These are phyloP conservation scores for Oxygymnocypris stewartii DNA, from an alignment of 2,113 vertebrate genomes.

Conservation along the genomic window DNA sequence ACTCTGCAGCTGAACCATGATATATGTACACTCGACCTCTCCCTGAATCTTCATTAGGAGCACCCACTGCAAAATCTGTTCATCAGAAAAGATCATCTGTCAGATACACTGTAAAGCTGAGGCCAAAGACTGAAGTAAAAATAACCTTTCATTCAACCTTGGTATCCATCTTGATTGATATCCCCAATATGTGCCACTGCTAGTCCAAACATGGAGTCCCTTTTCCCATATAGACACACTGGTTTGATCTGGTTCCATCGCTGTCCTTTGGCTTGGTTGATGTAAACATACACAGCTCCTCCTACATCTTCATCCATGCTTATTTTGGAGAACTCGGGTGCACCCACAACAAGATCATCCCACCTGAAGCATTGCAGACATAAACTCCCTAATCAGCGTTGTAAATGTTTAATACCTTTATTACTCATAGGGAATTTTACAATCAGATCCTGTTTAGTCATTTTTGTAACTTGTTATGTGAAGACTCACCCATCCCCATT, in stretches of 20 bases:
- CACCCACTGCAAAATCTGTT: slow-evolving; percentile 89
- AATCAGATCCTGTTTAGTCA: neutral
- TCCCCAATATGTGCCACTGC: slow-evolving; percentile 88
- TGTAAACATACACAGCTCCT: slow-evolving; percentile 87
- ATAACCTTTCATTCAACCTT: slow-evolving; percentile 69
- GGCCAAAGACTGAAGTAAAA: neutral
- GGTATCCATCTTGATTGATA: slow-evolving; percentile 85
- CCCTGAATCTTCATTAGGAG: slow-evolving; percentile 84
- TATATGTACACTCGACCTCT: slow-evolving; percentile 85
- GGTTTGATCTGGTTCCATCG: slow-evolving; percentile 78
- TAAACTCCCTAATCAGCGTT: neutral
- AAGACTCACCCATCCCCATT: slow-evolving; percentile 83
- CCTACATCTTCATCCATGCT: slow-evolving; percentile 81
- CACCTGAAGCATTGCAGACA: slow-evolving; percentile 72
- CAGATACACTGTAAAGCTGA: neutral
- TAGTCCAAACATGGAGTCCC: slow-evolving; percentile 90
- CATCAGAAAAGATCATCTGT: slow-evolving; percentile 41
- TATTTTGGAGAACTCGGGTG: slow-evolving; percentile 81
- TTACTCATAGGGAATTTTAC: neutral
- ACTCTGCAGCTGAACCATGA: slow-evolving; percentile 80
- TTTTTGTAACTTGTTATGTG: neutral
- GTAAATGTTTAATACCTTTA: neutral
- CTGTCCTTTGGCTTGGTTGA: slow-evolving; percentile 77
- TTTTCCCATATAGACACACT: slow-evolving; percentile 77
- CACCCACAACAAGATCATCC: slow-evolving; percentile 91